phyloP scores from a whole-genome alignment of 37 sponge, comb jelly and placozoan genomes.

The Chondrilla cf. caribensis region DNA sequence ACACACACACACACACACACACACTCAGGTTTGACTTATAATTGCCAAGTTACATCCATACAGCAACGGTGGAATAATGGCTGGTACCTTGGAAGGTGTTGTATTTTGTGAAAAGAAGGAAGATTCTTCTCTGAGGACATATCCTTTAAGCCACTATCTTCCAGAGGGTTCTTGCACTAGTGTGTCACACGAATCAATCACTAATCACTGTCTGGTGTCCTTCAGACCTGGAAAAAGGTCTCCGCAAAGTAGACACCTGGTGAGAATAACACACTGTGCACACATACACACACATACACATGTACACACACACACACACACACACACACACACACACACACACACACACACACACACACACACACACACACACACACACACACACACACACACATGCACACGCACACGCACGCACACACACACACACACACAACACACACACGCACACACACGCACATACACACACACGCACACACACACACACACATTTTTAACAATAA shows the following conservation, averaged over 20 bases:
- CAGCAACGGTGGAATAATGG: slow-evolving; percentile 58
- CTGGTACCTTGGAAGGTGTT: slow-evolving; percentile 57
- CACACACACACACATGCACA: no score
- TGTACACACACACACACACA: background rate
- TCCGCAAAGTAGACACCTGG: slow-evolving; percentile 58
- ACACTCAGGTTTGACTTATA: no score
- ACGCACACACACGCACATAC: background rate
- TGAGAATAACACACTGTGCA: slow-evolving; percentile 1
- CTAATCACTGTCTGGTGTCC: slow-evolving; percentile 68
- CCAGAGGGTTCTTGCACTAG: slow-evolving; percentile 51
- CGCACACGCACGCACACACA: no score
- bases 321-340: background rate
- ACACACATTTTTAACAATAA: no score
- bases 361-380: no score
- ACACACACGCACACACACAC: background rate
- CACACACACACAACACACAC: no score
- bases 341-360: background rate
- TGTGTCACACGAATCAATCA: slow-evolving; percentile 64
- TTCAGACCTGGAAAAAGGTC: slow-evolving; percentile 51
- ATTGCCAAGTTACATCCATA: background rate
- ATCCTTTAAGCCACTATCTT: background rate
- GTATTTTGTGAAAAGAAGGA: slow-evolving; percentile 61
- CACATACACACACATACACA: background rate
- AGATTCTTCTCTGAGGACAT: background rate
- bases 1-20: no score